Base-by-base conservation (phyloP, 2,888 invertebrate genomes). In the Stenoptilia bipunctidactyla region DNA sequence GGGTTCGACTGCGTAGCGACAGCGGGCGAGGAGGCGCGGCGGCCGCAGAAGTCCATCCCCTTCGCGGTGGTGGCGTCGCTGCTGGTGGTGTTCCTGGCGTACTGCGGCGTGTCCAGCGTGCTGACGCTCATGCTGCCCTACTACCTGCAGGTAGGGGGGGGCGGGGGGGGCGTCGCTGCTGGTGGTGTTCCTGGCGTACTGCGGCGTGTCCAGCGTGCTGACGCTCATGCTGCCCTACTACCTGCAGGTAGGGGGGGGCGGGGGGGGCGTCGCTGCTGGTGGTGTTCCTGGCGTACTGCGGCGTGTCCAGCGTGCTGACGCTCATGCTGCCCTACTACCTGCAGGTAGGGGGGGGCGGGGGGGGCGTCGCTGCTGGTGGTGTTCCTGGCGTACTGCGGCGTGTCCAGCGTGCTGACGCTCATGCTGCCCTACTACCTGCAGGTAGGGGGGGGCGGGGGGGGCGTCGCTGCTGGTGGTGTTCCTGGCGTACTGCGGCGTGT, bases 1-100 rank as follows among this genome's bases (percentile, higher is more conserved):
- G 97, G 97, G 0, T 97, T 97, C 73, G 97, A 97, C 75, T 92
- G 92, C 62, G 94, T 93, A 46, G 93, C 93, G 13, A 93, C 93
- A 0, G 91, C 93, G n/a, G 92, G 96, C 8, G 97, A 97, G 69
- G 97, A 97, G 72, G 96, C 94, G 0, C 90, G 90, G 45, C 90
- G 92, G 49, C 97, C 97, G 0, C 92, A 93, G 71, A 91, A 89
- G 76, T 89, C 92, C 1, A 96, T 97, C 46, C 97, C 97, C 0
- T 88, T 96, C 52, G 92, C 95, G 3, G 94, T 97, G 44, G 90
- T 95, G 5, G 85, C 89, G 0, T 96, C 96, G 0, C 77, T 97
- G 40, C 82, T 91, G 0, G 88, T 94, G 37, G 92, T 96, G 45
- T 96, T 96, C 68, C 61, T 96, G 36, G 92, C 96, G 0, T 97